Conservation (phyloP, 2,797 vertebrate genomes). For the Girardinus metallicus region DNA sequence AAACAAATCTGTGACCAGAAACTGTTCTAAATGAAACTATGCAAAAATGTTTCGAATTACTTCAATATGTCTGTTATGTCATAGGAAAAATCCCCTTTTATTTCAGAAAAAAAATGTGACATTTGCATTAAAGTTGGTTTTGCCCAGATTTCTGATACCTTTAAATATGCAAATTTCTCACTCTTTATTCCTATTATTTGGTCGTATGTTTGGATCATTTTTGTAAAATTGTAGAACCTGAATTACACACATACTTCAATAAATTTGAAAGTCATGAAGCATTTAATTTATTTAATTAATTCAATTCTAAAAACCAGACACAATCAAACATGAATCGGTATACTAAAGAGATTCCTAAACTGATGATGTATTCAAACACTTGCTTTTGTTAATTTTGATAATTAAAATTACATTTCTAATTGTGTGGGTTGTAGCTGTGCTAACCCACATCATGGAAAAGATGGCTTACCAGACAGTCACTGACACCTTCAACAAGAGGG, state of each 20-base stretch:
- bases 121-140: background rate
- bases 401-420: too few relatives aligned
- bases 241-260: background rate
- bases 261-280: background rate
- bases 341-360: too few relatives aligned
- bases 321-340: background rate
- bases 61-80: background rate
- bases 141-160: background rate
- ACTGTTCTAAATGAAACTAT: background rate
- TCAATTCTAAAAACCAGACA: background rate
- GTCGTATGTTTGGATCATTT: background rate
- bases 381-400: background rate
- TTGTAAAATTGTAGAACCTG: background rate
- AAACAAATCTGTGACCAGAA: background rate
- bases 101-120: background rate
- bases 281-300: background rate
- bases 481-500: too few relatives aligned
- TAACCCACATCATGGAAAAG: too few relatives aligned
- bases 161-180: background rate
- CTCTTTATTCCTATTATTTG: background rate
- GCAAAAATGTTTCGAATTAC: background rate
- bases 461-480: too few relatives aligned
- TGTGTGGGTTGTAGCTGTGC: too few relatives aligned
- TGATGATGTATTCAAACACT: too few relatives aligned
- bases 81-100: background rate